These are phyloP conservation scores for Pandion haliaetus DNA, from an alignment of 2,113 vertebrate species.

Conservation along the genomic window DNA sequence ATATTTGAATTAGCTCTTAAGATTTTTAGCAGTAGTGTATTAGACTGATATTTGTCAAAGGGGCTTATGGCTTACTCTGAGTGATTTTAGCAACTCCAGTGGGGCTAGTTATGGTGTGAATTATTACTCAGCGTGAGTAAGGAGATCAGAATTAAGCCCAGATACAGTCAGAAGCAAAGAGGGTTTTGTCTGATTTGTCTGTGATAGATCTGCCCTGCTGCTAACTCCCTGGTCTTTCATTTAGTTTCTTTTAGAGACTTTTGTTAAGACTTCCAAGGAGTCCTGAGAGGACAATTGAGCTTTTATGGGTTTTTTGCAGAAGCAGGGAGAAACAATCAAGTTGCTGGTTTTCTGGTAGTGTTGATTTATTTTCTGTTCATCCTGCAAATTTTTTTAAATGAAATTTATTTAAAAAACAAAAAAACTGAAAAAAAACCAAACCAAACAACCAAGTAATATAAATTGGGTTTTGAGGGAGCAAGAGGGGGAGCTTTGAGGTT, in stretches of 20 bases:
- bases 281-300: constrained; percentile 61
- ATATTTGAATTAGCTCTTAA: not conserved
- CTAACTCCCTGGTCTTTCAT: constrained; percentile 56
- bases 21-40: not conserved
- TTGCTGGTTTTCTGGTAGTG: not conserved
- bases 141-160: constrained; percentile 42
- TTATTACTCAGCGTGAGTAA: constrained; percentile 9
- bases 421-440: not conserved
- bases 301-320: constrained; percentile 43
- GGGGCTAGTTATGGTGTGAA: constrained; percentile 45
- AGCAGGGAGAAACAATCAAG: constrained; percentile 33
- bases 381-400: not conserved
- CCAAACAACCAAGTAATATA: not conserved
- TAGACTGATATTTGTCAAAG: constrained; percentile 5
- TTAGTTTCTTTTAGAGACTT: constrained; percentile 65
- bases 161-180: constrained; percentile 13
- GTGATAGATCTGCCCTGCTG: constrained; percentile 38
- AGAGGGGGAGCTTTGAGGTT: not conserved
- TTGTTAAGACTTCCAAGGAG: constrained; percentile 57
- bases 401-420: not conserved
- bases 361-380: constrained; percentile 35
- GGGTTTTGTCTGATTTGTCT: constrained; percentile 42
- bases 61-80: not conserved
- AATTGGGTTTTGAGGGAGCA: not conserved
- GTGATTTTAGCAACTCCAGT: not conserved